Base-by-base conservation (phyloP, 1,140 invertebrate species). In the Bicyclus anynana region DNA sequence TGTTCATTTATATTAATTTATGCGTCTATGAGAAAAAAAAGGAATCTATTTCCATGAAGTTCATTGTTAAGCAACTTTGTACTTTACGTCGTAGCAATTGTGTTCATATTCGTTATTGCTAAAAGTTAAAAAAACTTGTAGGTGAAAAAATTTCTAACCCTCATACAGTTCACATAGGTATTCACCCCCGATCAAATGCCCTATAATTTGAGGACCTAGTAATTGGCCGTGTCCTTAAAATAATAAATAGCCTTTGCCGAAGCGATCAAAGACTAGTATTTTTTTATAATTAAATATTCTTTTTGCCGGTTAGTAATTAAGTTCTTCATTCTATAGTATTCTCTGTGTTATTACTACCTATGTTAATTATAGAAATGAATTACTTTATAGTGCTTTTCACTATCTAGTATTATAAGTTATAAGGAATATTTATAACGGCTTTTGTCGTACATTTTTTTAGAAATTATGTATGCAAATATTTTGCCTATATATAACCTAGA, bases 151-250 rank as follows among this genome's bases (percentile, higher is more conserved):
- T 53, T 47, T 35, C 26, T 23, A 37, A 47, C 46, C 50, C 37
- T n/a, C 13, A 21, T 18, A 6, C 21, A 40, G 42, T 59, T 38
- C 47, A 29, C 47, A 42, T 47, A 55, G 60, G 50, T 46, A 60
- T 60, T 61, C 54, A 63, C 53, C 53, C 65, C 65, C 40, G 61
- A 58, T 60, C 57, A 67, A 53, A 47, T 35, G 21, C 53, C 44
- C 65, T 67, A 50, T 64, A 61, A 67, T 67, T 65, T 65, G 27
- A 48, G 48, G 62, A 40, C 51, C 61, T 64, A 57, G 65, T 54
- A 63, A 62, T 66, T 55, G 50, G 16, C 61, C 50, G 54, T 52
- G 18, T 54, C 53, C 56, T 56, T 44, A 46, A 35, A 49, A 49
- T 40, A 49, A 42, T 40, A 53, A 56, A 59, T 67, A 67, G 48